These are phyloP conservation scores for Leptogaster cylindrica DNA, from an alignment of 2,888 invertebrate genomes.

Conservation along the genomic window DNA sequence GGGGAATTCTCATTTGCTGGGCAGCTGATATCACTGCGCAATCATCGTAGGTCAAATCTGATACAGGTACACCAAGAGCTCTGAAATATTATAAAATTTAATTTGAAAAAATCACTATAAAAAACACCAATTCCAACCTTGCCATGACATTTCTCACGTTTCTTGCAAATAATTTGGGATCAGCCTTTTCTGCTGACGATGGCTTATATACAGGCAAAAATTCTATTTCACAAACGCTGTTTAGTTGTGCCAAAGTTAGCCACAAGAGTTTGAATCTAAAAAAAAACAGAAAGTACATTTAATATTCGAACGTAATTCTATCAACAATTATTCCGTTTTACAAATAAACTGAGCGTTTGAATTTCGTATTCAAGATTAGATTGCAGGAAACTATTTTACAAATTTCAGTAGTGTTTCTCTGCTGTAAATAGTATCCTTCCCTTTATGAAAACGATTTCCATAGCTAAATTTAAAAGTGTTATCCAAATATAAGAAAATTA, in stretches of 20 bases:
- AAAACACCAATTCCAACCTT: constrained; percentile 68
- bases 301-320: no score
- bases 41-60: constrained; percentile 93
- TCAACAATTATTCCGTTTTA: not conserved
- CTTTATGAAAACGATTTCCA: no score
- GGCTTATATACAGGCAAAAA: constrained; percentile 92
- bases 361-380: no score
- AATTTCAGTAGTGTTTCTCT: no score
- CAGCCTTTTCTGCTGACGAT: constrained; percentile 80
- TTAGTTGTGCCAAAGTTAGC: constrained; percentile 86
- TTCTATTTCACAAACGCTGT: constrained; percentile 88
- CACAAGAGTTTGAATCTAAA: constrained; percentile 80
- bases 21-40: constrained; percentile 84
- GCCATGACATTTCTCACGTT: constrained; percentile 93
- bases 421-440: no score
- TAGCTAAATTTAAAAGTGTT: no score
- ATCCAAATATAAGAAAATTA: no score
- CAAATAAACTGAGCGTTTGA: not conserved
- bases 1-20: constrained; percentile 81
- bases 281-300: constrained; percentile 46
- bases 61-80: constrained; percentile 81
- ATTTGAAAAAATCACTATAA: not conserved
- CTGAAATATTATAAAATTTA: constrained; percentile 63
- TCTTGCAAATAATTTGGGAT: constrained; percentile 87
- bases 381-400: no score